A percentile compares a stretch with the other conserved stretches of the same genome.
phyloP scores from a whole-genome alignment of 2,113 vertebrate species.

The Athene cunicularia region DNA sequence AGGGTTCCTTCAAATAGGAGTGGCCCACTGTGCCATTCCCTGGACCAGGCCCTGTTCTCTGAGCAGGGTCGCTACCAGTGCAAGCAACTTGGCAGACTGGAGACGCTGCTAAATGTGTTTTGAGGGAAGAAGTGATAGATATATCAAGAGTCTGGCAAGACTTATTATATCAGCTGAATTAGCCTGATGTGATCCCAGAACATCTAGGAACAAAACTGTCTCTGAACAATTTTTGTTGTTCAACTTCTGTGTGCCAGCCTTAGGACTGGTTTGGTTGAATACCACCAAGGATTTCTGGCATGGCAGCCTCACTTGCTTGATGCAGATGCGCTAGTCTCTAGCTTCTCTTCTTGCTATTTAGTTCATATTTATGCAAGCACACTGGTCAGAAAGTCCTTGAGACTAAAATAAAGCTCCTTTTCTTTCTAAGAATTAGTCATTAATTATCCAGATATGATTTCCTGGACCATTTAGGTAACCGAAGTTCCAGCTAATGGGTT shows the following conservation, averaged over 20 bases:
- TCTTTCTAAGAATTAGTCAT: background rate
- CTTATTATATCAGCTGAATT: background rate
- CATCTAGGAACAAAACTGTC: background rate
- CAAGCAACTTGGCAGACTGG: fast-evolving
- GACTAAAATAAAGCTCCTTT: background rate
- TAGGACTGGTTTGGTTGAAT: background rate
- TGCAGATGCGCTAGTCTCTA: background rate
- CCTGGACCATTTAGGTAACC: background rate
- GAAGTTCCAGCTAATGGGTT: background rate
- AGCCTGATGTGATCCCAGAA: background rate
- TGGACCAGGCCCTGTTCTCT: background rate
- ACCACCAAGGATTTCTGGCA: background rate
- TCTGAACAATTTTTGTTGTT: background rate
- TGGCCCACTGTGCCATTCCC: background rate
- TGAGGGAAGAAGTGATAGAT: background rate
- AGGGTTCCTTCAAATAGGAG: background rate
- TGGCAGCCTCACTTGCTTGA: background rate
- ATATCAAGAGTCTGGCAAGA: background rate
- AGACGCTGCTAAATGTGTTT: background rate
- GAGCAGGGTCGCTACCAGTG: background rate
- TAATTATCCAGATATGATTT: background rate
- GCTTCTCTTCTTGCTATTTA: background rate
- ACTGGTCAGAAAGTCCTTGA: background rate
- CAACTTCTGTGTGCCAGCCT: background rate
- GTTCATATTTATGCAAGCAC: background rate